These are phyloP conservation scores for Cyclophora albipunctata DNA, from an alignment of 2,888 invertebrate species.

Conservation along the genomic window DNA sequence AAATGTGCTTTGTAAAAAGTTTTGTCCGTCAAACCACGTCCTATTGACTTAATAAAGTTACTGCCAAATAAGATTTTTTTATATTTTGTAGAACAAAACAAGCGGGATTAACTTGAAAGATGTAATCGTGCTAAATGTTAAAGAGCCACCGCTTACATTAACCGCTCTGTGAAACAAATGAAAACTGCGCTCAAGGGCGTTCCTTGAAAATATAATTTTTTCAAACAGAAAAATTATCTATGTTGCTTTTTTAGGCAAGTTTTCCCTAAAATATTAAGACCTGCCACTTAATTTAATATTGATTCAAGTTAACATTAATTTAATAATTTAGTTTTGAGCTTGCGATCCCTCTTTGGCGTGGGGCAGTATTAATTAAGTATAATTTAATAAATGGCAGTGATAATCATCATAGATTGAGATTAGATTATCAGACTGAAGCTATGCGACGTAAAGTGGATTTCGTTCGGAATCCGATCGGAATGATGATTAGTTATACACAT, in stretches of 20 bases:
- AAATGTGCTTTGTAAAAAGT: too few species aligned
- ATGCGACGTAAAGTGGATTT: too few species aligned
- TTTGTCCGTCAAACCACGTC: not conserved
- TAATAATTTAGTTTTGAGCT: not conserved
- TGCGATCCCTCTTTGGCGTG: too few species aligned
- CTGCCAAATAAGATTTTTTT: conserved; percentile 18
- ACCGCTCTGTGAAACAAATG: conserved; percentile 61
- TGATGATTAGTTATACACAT: too few species aligned
- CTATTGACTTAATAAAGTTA: not conserved
- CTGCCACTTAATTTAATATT: conserved; percentile 2
- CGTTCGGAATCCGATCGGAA: too few species aligned
- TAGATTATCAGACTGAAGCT: too few species aligned
- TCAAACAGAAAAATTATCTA: conserved; percentile 19
- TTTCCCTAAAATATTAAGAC: not conserved
- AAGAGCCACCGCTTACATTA: conserved; percentile 56
- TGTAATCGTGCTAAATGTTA: conserved; percentile 60
- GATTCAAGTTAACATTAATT: conserved; percentile 1
- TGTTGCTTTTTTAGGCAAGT: conserved; percentile 7
- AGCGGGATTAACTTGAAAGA: conserved; percentile 35
- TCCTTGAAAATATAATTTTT: conserved; percentile 40
- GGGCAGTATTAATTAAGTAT: too few species aligned
- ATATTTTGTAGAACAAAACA: conserved; percentile 33
- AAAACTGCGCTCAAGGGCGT: conserved; percentile 51
- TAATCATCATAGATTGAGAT: too few species aligned
- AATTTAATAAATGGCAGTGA: too few species aligned